These are phyloP conservation scores for Leptoclinus maculatus DNA, from an alignment of 2,797 vertebrate genomes.

Conservation along the genomic window DNA sequence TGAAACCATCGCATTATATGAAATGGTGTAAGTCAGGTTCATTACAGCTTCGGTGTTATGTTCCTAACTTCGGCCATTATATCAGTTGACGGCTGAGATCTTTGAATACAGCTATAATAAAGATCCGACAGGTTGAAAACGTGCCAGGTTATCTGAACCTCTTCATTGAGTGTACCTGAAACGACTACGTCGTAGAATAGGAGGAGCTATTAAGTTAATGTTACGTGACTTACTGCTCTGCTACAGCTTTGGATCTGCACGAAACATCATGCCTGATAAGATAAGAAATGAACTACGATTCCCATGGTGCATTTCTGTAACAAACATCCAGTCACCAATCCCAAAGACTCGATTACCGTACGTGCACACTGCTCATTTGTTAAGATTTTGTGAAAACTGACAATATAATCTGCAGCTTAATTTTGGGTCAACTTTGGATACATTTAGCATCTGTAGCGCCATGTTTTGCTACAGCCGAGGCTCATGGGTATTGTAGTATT, in stretches of 20 bases:
- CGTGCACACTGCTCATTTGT: neutral
- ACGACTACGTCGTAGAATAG: neutral
- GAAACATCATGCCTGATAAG: neutral
- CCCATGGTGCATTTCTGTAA: neutral
- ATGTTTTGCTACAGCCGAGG: neutral
- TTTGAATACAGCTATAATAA: neutral
- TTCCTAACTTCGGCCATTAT: neutral
- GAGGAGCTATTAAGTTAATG: conserved; percentile 12
- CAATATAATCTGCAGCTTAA: neutral
- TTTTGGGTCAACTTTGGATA: neutral
- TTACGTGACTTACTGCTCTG: neutral
- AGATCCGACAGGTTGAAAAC: neutral
- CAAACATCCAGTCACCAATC: neutral
- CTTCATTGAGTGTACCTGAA: neutral
- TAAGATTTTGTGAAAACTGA: neutral
- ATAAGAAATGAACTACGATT: neutral
- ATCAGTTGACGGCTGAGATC: neutral
- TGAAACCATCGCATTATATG: neutral
- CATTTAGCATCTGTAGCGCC: neutral
- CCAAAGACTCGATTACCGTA: neutral
- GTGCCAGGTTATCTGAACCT: neutral
- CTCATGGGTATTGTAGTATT: neutral
- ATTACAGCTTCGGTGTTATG: neutral
- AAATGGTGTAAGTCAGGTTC: neutral
- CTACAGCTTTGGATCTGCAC: neutral